Conservation (phyloP, 1,140 invertebrate genomes). For the Leguminivora glycinivorella region DNA sequence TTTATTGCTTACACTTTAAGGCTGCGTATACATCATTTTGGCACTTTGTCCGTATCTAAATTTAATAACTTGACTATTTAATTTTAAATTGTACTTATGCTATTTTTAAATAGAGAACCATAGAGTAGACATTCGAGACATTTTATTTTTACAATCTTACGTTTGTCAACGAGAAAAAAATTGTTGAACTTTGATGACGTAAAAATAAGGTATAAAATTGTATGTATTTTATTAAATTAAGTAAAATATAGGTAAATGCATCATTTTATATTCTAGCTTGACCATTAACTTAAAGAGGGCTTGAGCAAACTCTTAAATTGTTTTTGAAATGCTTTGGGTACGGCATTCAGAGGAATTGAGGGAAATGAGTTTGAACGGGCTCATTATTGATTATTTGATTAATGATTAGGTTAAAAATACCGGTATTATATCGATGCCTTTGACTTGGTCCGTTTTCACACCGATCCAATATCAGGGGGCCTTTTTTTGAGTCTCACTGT, state of each 20-base stretch:
- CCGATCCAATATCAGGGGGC: no score
- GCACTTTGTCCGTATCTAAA: no score
- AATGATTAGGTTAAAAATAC: neutral
- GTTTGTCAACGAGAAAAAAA: neutral
- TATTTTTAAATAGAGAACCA: no score
- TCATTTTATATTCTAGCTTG: neutral
- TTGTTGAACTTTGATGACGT: neutral
- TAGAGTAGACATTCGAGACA: neutral
- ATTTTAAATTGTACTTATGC: no score
- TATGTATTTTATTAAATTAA: neutral
- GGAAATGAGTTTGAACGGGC: neutral
- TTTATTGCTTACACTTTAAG: no score
- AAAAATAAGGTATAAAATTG: neutral
- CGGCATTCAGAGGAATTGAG: neutral
- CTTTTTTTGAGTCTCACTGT: no score
- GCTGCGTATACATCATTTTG: no score
- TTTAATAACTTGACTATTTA: no score
- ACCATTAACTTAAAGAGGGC: constrained; percentile 4
- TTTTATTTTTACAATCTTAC: constrained; percentile 1
- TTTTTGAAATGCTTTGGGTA: constrained; percentile 6
- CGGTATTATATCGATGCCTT: neutral
- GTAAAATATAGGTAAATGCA: neutral
- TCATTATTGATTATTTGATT: constrained; percentile 1
- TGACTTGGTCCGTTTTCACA: no score
- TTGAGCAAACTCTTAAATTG: constrained; percentile 6